Evolutionary conservation across 2,113 vertebrate genomes (phyloP).

Genomic region (Nothocercus nigrocapillus): DNA sequence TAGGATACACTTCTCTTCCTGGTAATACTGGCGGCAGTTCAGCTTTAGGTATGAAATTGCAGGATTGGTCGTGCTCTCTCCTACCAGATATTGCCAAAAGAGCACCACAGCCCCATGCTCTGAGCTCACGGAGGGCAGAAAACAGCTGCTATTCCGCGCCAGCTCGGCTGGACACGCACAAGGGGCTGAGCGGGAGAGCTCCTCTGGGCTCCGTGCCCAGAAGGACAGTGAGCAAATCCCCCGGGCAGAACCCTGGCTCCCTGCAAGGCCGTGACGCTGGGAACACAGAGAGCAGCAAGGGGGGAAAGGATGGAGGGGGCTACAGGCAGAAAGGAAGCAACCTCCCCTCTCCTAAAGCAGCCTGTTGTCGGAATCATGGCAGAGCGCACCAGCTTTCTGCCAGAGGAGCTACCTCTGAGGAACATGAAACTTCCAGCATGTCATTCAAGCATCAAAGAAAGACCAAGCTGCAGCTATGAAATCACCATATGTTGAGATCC

Average conservation of each 20-base stretch:
- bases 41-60: neutral
- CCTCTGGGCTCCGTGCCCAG: neutral
- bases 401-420: neutral
- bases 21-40: neutral
- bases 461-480: neutral
- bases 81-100: neutral
- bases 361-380: neutral
- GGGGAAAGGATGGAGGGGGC: neutral
- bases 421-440: neutral
- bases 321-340: neutral
- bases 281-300: rapidly evolving
- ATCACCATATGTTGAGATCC: neutral
- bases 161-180: neutral
- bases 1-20: neutral
- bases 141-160: neutral
- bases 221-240: neutral
- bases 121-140: neutral
- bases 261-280: neutral
- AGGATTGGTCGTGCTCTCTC: neutral
- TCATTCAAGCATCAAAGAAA: neutral
- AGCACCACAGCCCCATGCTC: neutral
- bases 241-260: neutral
- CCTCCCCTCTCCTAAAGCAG: neutral
- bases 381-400: neutral
- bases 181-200: neutral